These are phyloP conservation scores for Hoplostethus mediterraneus DNA, from an alignment of 2,797 vertebrate species.

Conservation along the genomic window DNA sequence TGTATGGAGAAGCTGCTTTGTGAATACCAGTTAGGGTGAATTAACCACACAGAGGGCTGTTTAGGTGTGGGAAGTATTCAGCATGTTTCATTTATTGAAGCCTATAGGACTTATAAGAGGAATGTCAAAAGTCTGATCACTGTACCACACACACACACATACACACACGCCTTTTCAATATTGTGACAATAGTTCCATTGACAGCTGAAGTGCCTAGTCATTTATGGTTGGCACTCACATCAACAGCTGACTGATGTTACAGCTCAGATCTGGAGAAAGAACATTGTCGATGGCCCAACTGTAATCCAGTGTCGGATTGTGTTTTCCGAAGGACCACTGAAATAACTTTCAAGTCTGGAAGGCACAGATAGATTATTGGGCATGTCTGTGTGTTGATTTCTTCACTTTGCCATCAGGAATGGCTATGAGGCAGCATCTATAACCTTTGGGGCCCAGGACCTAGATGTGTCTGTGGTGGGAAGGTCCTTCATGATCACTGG, in stretches of 20 bases:
- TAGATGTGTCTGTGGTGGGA: conserved; percentile 81
- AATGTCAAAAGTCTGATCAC: conserved; percentile 48
- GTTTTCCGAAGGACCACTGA: too few species aligned
- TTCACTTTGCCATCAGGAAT: conserved; percentile 56
- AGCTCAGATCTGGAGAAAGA: not conserved
- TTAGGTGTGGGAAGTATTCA: too few species aligned
- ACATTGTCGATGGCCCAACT: conserved; percentile 2
- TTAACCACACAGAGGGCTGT: not conserved
- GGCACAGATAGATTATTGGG: not conserved
- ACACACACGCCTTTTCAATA: conserved; percentile 56
- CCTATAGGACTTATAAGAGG: not conserved
- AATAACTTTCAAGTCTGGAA: not conserved
- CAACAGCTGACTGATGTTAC: conserved; percentile 26
- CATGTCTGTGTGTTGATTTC: not conserved
- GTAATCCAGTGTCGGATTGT: too few species aligned
- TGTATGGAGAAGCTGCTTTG: not conserved
- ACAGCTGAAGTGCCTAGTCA: conserved; percentile 50
- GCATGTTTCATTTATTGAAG: conserved; percentile 3
- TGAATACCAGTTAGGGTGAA: not conserved
- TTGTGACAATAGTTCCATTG: conserved; percentile 71
- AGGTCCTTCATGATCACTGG: conserved; percentile 84
- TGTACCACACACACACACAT: conserved; percentile 52
- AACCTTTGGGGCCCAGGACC: conserved; percentile 72
- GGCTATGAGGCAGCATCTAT: conserved; percentile 77
- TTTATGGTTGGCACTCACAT: conserved; percentile 40